Evolutionary conservation across 2,888 invertebrate genomes (phyloP).

Genomic region (Drosophila meridiana): DNA sequence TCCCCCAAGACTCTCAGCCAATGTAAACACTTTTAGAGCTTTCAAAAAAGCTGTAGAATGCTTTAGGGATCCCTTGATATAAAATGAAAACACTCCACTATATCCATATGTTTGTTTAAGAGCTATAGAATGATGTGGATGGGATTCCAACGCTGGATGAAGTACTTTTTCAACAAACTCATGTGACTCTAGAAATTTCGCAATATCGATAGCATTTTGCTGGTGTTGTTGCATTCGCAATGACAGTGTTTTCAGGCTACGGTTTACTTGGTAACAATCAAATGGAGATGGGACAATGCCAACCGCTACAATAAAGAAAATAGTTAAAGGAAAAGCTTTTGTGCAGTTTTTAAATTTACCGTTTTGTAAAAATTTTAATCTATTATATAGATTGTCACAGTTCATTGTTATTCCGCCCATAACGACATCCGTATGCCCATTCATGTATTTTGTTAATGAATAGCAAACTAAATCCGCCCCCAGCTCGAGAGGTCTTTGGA

Average conservation of each 20-base stretch:
- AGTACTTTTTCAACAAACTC: constrained; percentile 91
- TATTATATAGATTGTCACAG: constrained; percentile 89
- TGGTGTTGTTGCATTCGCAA: constrained; percentile 96
- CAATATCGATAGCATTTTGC: constrained; percentile 91
- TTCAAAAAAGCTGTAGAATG: constrained; percentile 91
- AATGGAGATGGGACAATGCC: constrained; percentile 98
- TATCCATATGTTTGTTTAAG: constrained; percentile 93
- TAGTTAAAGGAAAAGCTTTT: neutral
- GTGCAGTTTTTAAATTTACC: constrained; percentile 86
- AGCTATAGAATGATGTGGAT: constrained; percentile 93
- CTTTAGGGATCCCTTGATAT: constrained; percentile 91
- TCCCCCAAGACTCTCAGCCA: constrained; percentile 98
- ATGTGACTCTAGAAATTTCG: constrained; percentile 92
- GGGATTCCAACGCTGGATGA: constrained; percentile 94
- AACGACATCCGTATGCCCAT: constrained; percentile 98
- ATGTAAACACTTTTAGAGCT: constrained; percentile 91
- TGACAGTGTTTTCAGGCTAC: constrained; percentile 96
- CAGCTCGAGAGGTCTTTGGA: constrained; percentile 94
- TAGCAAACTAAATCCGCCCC: constrained; percentile 97
- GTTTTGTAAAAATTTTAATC: constrained; percentile 94
- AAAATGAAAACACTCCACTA: constrained; percentile 97
- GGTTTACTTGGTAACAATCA: constrained; percentile 96
- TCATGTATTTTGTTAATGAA: constrained; percentile 98
- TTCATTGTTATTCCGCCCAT: constrained; percentile 96
- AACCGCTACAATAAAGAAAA: constrained; percentile 60